Evolutionary conservation across 1,140 invertebrate species (phyloP), one percentile per base, ranked within the genome.

Genomic region (Caerostris darwini): DNA sequence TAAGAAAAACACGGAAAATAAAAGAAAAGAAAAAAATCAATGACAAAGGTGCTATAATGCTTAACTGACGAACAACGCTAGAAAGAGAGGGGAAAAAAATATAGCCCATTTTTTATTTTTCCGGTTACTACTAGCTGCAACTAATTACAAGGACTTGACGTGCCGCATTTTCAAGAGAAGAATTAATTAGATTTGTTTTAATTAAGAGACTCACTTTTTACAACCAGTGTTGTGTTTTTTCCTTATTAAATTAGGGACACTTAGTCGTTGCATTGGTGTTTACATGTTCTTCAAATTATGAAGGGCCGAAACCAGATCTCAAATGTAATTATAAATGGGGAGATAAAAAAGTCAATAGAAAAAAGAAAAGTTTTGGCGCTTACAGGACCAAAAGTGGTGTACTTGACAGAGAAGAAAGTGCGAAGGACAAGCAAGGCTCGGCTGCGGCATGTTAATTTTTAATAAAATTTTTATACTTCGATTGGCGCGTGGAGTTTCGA

Each of bases 121-220:
- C 71, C 10, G 34, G 71, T 77, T 77, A 50, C 71, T 64, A 14
- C 61, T 17, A 64, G 61, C 19, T 2, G 34, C 0, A 34, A 34
- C 34, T 77, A 77, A 77, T 77, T 77, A 77, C 71, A 77, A 77
- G 71, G 34, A 53, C 71, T 77, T 77, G 71, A 77, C 71, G 71
- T 77, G 71, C 34, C 34, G 12, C 34, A 77, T 77, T 53, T 53
- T 53, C 34, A 5, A 77, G 69, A 77, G 71, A 53, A 53, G 71
- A 53, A 77, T 34, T 77, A 77, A 77, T 77, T 77, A 77, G 71
- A 77, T 77, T 53, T 77, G 34, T 77, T 77, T 77, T 53, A 53
- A 77, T 77, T 53, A 77, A 77, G 71, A 77, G n/a, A 77, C 34
- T 53, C 12, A 12, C 71, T 50, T 77, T 77, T 77, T 77, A 53